These are phyloP conservation scores for Rhinogobio ventralis DNA, from an alignment of 2,797 vertebrate species.

Conservation along the genomic window DNA sequence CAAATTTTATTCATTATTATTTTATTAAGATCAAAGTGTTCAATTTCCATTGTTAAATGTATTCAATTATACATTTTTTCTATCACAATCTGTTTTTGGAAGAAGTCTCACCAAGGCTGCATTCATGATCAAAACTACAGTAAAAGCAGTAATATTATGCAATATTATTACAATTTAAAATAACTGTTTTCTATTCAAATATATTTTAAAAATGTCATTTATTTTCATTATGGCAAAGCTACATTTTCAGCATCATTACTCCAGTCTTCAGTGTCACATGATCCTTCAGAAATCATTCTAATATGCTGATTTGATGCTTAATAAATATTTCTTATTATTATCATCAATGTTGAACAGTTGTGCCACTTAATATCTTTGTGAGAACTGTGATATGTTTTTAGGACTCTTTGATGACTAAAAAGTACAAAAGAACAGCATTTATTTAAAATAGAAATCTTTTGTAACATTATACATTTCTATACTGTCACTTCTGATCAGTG, in stretches of 20 bases:
- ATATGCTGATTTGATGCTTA: background rate
- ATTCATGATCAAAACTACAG: background rate
- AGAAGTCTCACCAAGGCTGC: background rate
- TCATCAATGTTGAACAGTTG: background rate
- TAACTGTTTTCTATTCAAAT: too few species aligned
- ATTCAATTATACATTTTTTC: too few species aligned
- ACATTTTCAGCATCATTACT: background rate
- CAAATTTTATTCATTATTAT: background rate
- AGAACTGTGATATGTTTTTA: background rate
- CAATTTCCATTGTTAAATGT: background rate
- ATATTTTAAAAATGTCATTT: background rate
- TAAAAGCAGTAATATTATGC: background rate
- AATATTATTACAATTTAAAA: too few species aligned
- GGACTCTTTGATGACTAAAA: background rate
- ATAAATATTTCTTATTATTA: background rate
- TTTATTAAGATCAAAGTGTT: background rate
- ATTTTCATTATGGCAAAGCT: background rate
- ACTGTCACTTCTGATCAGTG: background rate
- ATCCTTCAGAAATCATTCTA: background rate
- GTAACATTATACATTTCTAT: background rate
- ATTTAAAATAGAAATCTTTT: background rate
- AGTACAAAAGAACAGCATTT: background rate
- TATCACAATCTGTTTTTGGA: background rate
- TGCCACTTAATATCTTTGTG: background rate
- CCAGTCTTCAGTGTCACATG: background rate